Conservation (phyloP, 2,113 vertebrate genomes). For the Mormyrus lacerda region DNA sequence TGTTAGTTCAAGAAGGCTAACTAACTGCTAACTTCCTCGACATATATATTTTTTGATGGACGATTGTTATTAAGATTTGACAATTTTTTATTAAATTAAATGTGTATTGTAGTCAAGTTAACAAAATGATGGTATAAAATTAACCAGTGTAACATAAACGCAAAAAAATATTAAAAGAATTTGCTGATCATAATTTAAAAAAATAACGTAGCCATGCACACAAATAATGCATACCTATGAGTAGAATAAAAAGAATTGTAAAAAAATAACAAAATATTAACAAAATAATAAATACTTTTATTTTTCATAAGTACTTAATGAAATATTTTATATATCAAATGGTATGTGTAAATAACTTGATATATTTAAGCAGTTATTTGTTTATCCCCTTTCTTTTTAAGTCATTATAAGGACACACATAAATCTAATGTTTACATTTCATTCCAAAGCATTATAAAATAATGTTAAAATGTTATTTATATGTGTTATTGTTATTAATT, state of each 20-base stretch:
- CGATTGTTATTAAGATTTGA: neutral
- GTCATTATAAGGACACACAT: neutral
- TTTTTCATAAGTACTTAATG: no score
- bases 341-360: neutral
- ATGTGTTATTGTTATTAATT: neutral
- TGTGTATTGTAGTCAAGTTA: neutral
- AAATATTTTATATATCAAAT: neutral
- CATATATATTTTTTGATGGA: neutral
- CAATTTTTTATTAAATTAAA: neutral
- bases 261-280: neutral
- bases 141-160: constrained; percentile 2
- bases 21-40: neutral
- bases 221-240: neutral
- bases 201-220: neutral
- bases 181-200: neutral
- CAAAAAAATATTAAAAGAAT: neutral
- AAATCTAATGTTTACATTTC: neutral
- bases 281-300: neutral
- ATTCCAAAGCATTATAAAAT: neutral
- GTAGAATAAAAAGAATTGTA: neutral
- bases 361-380: neutral
- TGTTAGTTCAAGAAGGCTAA: constrained; percentile 10
- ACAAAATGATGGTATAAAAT: neutral
- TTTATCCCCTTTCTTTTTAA: neutral
- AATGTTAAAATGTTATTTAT: neutral